These are phyloP conservation scores for Drosophila ambigua DNA, from an alignment of 1,140 invertebrate species.

Conservation along the genomic window DNA sequence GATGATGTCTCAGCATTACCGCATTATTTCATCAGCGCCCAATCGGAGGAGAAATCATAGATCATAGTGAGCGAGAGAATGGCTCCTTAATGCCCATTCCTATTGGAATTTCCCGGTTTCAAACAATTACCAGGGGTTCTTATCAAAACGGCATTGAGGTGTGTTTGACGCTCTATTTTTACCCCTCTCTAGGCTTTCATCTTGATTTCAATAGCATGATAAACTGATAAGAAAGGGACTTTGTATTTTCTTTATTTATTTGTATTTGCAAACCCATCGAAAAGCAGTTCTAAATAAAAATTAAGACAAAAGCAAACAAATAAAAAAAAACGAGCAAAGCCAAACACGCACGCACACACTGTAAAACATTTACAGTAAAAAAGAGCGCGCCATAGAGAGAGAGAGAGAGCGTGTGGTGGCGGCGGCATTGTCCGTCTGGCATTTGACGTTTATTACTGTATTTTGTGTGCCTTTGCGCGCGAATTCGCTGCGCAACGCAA, in stretches of 20 bases:
- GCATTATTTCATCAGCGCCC: constrained; percentile 35
- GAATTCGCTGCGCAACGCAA: constrained; percentile 75
- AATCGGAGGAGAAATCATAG: background rate
- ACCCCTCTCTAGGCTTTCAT: background rate
- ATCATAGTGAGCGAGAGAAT: background rate
- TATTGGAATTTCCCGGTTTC: constrained; percentile 70
- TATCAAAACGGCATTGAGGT: constrained; percentile 63
- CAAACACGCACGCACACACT: constrained; percentile 36
- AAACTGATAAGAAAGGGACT: constrained; percentile 17
- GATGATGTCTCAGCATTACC: too few species aligned
- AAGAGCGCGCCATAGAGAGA: constrained; percentile 34
- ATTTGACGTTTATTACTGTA: constrained; percentile 78
- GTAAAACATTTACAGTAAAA: constrained; percentile 4
- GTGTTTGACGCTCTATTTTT: constrained; percentile 29
- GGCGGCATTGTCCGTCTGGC: constrained; percentile 61
- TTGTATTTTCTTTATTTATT: constrained; percentile 4
- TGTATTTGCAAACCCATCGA: constrained; percentile 35
- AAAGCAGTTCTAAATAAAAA: constrained; percentile 48
- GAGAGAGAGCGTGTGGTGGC: constrained; percentile 8
- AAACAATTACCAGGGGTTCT: constrained; percentile 69
- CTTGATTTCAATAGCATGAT: constrained; percentile 5
- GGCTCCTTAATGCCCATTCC: constrained; percentile 8
- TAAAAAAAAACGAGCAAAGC: constrained; percentile 30
- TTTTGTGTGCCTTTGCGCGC: constrained; percentile 64
- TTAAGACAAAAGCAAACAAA: constrained; percentile 61